These are phyloP conservation scores for Montipora capricornis DNA, from an alignment of 64 coral and sea anemone species.

Conservation along the genomic window DNA sequence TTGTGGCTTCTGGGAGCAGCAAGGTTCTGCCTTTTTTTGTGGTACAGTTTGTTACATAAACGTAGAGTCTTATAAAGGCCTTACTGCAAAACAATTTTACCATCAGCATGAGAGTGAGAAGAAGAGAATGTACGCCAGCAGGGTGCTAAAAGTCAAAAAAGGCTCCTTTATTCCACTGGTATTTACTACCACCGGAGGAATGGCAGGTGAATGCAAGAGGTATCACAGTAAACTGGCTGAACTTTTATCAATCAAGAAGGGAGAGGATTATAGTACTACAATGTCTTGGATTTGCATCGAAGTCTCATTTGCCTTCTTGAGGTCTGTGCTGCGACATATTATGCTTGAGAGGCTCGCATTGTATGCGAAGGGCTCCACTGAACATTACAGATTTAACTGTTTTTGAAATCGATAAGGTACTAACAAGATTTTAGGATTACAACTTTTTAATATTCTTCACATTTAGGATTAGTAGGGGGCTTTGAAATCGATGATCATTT, in stretches of 20 bases:
- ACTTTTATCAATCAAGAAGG: slow-evolving; percentile 27
- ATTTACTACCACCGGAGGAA: slow-evolving; percentile 21
- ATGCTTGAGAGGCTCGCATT: neutral
- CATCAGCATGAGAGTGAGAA: too few relatives aligned
- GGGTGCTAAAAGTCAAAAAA: slow-evolving; percentile 26
- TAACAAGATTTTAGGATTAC: neutral
- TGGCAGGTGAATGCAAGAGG: neutral
- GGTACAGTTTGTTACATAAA: too few relatives aligned
- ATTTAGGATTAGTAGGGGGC: neutral
- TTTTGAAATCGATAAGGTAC: slow-evolving; percentile 6
- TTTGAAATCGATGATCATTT: neutral
- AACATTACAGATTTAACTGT: neutral
- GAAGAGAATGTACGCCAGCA: neutral
- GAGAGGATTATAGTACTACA: slow-evolving; percentile 17
- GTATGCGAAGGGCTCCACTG: neutral
- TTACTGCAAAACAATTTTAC: too few relatives aligned
- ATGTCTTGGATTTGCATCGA: neutral
- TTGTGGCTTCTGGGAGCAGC: too few relatives aligned
- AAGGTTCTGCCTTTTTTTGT: too few relatives aligned
- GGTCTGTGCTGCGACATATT: neutral
- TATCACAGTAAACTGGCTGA: slow-evolving; percentile 13
- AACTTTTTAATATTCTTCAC: neutral
- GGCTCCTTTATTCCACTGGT: slow-evolving; percentile 16
- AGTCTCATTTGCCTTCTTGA: neutral
- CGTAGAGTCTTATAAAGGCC: too few relatives aligned